A percentile compares a stretch with the other conserved stretches of the same genome.
phyloP scores from a whole-genome alignment of 2,888 invertebrate species.

The Homarus gammarus region DNA sequence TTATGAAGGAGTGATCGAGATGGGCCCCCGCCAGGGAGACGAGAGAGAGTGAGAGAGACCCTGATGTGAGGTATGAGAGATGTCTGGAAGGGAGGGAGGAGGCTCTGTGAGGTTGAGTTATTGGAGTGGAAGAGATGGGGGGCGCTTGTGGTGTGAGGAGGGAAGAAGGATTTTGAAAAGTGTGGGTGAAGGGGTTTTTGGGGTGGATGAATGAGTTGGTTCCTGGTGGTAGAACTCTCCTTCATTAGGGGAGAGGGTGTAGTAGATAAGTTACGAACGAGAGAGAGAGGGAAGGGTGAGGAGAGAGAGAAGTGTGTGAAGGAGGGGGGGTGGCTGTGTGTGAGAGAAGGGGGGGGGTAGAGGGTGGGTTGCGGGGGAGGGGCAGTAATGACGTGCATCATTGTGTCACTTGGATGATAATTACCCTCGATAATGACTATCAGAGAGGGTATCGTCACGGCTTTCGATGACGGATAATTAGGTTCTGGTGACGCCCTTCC shows the following conservation, averaged over 20 bases:
- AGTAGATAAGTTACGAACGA: background rate
- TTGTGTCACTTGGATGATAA: background rate
- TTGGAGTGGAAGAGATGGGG: background rate
- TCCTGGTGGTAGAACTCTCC: background rate
- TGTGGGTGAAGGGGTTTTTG: background rate
- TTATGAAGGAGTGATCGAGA: background rate
- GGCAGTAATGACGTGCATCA: background rate
- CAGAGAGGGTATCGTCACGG: background rate
- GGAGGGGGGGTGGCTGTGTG: background rate
- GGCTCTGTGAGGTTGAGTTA: background rate
- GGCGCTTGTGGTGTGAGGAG: background rate
- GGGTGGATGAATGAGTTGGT: background rate
- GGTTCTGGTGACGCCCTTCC: background rate
- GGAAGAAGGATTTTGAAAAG: background rate
- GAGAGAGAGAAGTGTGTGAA: background rate
- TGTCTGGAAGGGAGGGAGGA: constrained; percentile 4
- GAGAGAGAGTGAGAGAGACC: too few relatives aligned
- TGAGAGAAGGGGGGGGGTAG: background rate
- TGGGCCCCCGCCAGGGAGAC: background rate
- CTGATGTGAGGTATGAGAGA: too few relatives aligned
- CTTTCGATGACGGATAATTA: background rate
- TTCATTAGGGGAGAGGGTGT: background rate
- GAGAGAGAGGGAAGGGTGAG: background rate
- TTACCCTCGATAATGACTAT: background rate
- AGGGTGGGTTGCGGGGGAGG: background rate